These are phyloP conservation scores for Osmerus eperlanus DNA, from an alignment of 2,113 vertebrate genomes.

Conservation along the genomic window DNA sequence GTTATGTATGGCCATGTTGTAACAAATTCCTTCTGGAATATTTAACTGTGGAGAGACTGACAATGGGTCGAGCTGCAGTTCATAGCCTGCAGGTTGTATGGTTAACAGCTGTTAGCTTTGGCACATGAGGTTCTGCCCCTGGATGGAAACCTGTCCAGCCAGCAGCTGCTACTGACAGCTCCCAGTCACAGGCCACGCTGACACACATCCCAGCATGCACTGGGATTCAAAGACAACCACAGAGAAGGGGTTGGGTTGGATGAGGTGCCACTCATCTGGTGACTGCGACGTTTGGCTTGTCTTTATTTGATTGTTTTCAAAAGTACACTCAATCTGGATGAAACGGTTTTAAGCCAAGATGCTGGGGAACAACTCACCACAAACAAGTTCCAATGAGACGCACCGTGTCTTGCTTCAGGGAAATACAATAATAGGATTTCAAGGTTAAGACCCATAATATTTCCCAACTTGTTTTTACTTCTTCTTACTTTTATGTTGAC, in stretches of 20 bases:
- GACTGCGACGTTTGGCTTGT: constrained; percentile 24
- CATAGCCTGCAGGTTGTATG: constrained; percentile 71
- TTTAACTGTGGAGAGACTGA: constrained; percentile 91
- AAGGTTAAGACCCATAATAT: too few species aligned
- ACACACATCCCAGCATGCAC: constrained; percentile 43
- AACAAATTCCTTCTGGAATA: constrained; percentile 98
- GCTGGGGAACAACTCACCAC: too few species aligned
- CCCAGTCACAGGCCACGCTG: constrained; percentile 58
- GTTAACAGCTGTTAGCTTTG: constrained; percentile 80
- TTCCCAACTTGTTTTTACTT: too few species aligned
- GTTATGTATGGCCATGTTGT: constrained; percentile 89
- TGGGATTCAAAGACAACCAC: constrained; percentile 46
- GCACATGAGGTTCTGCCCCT: constrained; percentile 66
- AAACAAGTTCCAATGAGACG: too few species aligned
- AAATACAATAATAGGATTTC: too few species aligned
- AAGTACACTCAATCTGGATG: too few species aligned
- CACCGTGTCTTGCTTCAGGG: too few species aligned
- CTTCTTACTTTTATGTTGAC: constrained; percentile 12
- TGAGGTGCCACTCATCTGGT: constrained; percentile 11
- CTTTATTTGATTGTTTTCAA: too few species aligned
- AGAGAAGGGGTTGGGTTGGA: constrained; percentile 52
- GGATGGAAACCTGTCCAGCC: constrained; percentile 63
- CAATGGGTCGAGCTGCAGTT: constrained; percentile 76
- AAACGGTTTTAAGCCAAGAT: too few species aligned
- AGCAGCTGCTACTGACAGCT: constrained; percentile 65